These are phyloP conservation scores for Kuschelorhynchus macadamiae DNA, from an alignment of 2,888 invertebrate species.

Conservation along the genomic window DNA sequence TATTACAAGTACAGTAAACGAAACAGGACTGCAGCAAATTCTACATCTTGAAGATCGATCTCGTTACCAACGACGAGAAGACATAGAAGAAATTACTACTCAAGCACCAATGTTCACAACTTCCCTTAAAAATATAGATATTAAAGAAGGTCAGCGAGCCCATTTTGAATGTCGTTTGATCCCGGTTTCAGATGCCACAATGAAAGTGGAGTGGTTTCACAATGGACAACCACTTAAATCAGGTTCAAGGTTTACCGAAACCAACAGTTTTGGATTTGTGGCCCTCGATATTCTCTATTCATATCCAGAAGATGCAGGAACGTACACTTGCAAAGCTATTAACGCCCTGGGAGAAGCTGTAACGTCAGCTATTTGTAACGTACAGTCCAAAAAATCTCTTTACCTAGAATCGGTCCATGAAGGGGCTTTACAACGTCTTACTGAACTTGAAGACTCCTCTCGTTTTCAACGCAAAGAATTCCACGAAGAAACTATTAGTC, in stretches of 20 bases:
- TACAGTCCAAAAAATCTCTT: constrained; percentile 87
- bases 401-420: constrained; percentile 91
- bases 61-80: constrained; percentile 81
- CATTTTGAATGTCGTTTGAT: constrained; percentile 96
- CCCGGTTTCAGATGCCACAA: constrained; percentile 92
- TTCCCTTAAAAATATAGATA: constrained; percentile 91
- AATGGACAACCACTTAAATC: constrained; percentile 92
- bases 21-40: constrained; percentile 89
- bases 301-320: constrained; percentile 96
- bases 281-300: constrained; percentile 96
- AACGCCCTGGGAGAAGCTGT: constrained; percentile 95
- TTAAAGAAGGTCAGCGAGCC: constrained; percentile 94
- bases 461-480: constrained; percentile 81
- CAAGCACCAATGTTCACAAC: constrained; percentile 95
- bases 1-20: constrained; percentile 88
- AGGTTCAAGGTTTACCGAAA: constrained; percentile 95
- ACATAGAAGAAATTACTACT: constrained; percentile 85
- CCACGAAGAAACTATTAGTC: constrained; percentile 85
- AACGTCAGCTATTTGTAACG: constrained; percentile 88
- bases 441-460: constrained; percentile 85
- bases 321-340: constrained; percentile 93
- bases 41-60: constrained; percentile 90
- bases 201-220: constrained; percentile 97
- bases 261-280: constrained; percentile 97
- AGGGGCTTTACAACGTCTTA: constrained; percentile 84